Conservation (phyloP, 2,113 vertebrate species). For the Struthio camelus region DNA sequence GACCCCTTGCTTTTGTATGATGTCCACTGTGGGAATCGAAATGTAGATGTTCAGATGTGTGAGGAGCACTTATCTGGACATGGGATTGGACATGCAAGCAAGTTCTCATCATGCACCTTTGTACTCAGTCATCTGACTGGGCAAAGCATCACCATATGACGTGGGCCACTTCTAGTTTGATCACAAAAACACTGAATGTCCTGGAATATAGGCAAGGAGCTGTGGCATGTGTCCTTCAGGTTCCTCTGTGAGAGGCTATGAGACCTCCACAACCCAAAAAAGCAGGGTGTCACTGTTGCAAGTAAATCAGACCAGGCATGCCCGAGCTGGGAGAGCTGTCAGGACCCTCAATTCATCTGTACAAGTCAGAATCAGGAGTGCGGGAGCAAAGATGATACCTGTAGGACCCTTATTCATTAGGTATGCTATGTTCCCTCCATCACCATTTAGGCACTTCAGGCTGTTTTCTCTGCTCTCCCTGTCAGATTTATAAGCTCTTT, state of each 20-base stretch:
- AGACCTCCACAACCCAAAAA: not conserved
- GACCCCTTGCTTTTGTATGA: not conserved
- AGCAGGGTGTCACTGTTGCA: not conserved
- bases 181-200: not conserved
- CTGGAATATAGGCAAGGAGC: not conserved
- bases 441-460: not conserved
- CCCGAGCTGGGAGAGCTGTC: not conserved
- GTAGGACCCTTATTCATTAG: not conserved
- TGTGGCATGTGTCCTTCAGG: not conserved
- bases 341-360: not conserved
- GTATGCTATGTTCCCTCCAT: not conserved
- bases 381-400: not conserved
- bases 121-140: not conserved
- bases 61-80: not conserved
- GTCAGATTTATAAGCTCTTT: not conserved
- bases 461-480: not conserved
- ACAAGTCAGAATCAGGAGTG: not conserved
- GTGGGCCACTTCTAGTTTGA: not conserved
- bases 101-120: not conserved
- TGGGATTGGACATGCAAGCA: not conserved
- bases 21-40: not conserved
- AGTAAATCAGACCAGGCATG: not conserved
- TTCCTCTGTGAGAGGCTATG: not conserved
- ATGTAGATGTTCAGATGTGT: not conserved
- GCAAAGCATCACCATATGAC: not conserved